Base-by-base conservation (phyloP, 1,140 invertebrate genomes). In the Mamestra configurata region DNA sequence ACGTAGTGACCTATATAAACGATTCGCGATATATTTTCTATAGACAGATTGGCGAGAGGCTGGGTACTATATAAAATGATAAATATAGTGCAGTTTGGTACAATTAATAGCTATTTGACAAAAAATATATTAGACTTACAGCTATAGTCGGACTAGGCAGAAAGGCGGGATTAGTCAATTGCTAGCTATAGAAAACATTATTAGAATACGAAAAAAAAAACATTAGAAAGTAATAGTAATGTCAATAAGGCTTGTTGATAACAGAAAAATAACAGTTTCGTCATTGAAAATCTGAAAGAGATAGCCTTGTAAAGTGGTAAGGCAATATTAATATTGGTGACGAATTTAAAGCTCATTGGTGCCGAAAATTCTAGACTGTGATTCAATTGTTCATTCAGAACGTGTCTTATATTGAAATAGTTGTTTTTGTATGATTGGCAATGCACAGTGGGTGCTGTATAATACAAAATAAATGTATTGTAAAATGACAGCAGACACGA, bases 341-440 rank as follows among this genome's bases (percentile, higher is more conserved):
- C 91, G 92, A 94, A 94, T 93, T 93, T 92, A 93, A 92, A 90
- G 89, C 88, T 92, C 87, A 93, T 93, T 92, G 93, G 92, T 94
- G 92, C 93, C 92, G 93, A 94, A 94, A 90, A 91, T 93, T 93
- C 91, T 94, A 92, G 93, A 94, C 93, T 94, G 93, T 94, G 93
- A 94, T 94, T 91, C 90, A 94, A 93, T 90, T 93, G 93, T 94
- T 94, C 92, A 93, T 94, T 91, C 88, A 86, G 93, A 90, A 93
- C 91, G 93, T 94, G 93, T 94, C 93, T 94, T 94, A 94, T 94
- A 94, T 94, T 94, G 91, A 93, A 94, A 93, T 94, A 94, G 93
- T 91, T 90, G 88, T 93, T 94, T 76, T 93, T 94, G 89, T 94
- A 93, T 90, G 91, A 93, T 92, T 92, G 91, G 92, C 91, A 84